Evolutionary conservation across 1,140 invertebrate species (phyloP).

Genomic region (Apis cerana): DNA sequence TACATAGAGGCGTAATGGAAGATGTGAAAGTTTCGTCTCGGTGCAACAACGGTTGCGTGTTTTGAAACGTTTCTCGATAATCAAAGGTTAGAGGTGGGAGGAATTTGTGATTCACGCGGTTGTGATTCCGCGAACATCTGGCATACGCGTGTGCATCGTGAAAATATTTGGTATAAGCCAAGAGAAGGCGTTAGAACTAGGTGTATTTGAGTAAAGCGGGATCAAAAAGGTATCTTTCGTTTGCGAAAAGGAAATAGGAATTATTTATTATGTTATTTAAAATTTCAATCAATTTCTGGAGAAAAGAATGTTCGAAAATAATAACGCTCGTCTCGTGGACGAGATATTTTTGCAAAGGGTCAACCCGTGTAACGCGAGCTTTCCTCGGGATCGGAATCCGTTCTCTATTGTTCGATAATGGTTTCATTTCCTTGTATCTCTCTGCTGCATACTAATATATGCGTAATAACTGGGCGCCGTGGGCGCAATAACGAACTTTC

Average conservation of each 20-base stretch:
- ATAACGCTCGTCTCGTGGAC: not conserved
- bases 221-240: not conserved
- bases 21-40: constrained; percentile 39
- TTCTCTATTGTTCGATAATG: constrained; percentile 25
- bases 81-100: constrained; percentile 32
- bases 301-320: not conserved
- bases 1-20: constrained; percentile 13
- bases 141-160: not conserved
- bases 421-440: constrained; percentile 40
- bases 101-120: constrained; percentile 9
- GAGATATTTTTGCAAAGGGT: constrained; percentile 22
- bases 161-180: not conserved
- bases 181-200: not conserved
- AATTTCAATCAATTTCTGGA: no score
- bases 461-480: constrained; percentile 31
- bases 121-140: not conserved
- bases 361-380: not conserved
- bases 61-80: not conserved
- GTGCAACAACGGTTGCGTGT: not conserved
- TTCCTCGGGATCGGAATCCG: constrained; percentile 33
- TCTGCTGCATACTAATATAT: constrained; percentile 27
- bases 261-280: no score
- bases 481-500: constrained; percentile 39
- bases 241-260: not conserved
- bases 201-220: not conserved